Conservation (phyloP, 2,888 invertebrate species). For the Drosophila mimetica region DNA sequence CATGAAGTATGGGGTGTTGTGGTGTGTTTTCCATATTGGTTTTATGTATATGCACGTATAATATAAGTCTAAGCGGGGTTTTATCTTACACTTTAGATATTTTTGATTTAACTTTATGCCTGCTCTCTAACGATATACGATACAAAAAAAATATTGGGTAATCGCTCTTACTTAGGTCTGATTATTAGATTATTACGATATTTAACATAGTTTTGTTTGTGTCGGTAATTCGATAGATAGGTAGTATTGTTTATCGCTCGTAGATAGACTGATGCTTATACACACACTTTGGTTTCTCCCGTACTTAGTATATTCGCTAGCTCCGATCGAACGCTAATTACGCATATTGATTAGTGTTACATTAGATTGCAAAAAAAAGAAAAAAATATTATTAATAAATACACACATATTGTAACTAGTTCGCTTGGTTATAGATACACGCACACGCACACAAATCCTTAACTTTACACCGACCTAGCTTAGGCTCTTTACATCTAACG, state of each 20-base stretch:
- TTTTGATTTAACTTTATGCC: conserved; percentile 43
- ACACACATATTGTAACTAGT: conserved; percentile 72
- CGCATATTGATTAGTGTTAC: conserved; percentile 57
- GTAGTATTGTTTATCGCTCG: conserved; percentile 59
- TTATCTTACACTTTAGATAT: conserved; percentile 43
- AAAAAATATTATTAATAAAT: conserved; percentile 69
- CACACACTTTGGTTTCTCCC: conserved; percentile 76
- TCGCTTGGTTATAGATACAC: conserved; percentile 32
- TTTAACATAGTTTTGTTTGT: conserved; percentile 73
- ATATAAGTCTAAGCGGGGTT: conserved; percentile 43
- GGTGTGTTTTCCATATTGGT: no score
- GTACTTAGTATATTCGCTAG: conserved; percentile 59
- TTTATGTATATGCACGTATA: conserved; percentile 26
- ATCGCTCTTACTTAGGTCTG: conserved; percentile 40
- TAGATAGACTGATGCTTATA: conserved; percentile 54
- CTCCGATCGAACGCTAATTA: conserved; percentile 65
- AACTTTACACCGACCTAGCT: conserved; percentile 30
- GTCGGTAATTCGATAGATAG: conserved; percentile 56
- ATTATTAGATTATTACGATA: conserved; percentile 44
- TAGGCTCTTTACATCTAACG: conserved; percentile 29
- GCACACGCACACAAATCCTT: conserved; percentile 19
- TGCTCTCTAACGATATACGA: conserved; percentile 22
- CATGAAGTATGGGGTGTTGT: conserved; percentile 3
- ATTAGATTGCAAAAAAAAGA: conserved; percentile 53
- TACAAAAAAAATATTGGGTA: conserved; percentile 38